Evolutionary conservation across 1,140 invertebrate genomes (phyloP).

Genomic region (Sarcophaga peregrina): DNA sequence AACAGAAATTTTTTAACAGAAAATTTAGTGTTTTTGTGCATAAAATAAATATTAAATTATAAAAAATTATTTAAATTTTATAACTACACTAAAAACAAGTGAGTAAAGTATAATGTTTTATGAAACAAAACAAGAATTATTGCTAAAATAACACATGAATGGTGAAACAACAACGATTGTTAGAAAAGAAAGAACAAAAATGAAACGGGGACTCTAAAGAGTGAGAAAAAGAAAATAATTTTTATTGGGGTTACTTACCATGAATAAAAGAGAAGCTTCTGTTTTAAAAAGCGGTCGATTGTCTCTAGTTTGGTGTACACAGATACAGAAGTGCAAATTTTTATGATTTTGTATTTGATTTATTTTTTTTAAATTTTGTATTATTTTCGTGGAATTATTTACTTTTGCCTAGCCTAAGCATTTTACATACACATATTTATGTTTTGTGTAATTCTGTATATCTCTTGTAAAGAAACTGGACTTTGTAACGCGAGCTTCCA

Average conservation of each 20-base stretch:
- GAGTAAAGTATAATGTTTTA: not conserved
- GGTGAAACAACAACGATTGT: not conserved
- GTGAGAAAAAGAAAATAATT: not conserved
- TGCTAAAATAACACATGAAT: not conserved
- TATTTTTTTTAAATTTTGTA: too few relatives aligned
- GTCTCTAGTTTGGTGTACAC: too few relatives aligned
- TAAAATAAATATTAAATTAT: not conserved
- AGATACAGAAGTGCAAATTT: too few relatives aligned
- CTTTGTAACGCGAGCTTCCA: constrained; percentile 23
- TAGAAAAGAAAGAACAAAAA: not conserved
- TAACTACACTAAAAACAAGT: constrained; percentile 17
- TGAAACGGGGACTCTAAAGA: not conserved
- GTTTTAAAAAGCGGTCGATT: not conserved
- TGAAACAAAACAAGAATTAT: not conserved
- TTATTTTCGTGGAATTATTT: not conserved
- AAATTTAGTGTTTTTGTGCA: not conserved
- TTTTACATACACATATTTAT: not conserved
- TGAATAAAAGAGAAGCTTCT: not conserved
- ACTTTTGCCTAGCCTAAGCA: not conserved
- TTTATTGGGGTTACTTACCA: constrained; percentile 15
- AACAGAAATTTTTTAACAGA: constrained; percentile 31
- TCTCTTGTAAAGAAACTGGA: constrained; percentile 25
- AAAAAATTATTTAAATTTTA: not conserved
- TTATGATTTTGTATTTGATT: too few relatives aligned
- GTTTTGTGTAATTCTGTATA: not conserved